Evolutionary conservation across 2,888 invertebrate species (phyloP).

Genomic region (Erebia epiphron): DNA sequence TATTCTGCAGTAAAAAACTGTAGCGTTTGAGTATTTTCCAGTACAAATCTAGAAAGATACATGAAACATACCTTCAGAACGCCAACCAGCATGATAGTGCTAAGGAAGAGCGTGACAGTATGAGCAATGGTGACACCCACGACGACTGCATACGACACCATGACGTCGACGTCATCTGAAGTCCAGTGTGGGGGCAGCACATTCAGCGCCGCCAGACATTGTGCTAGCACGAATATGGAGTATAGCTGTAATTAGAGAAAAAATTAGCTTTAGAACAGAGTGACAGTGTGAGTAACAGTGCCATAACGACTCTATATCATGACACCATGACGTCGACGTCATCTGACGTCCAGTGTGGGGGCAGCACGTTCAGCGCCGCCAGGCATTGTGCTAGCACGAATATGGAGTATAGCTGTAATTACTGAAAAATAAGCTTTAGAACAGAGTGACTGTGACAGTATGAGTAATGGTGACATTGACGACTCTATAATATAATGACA

Average conservation of each 20-base stretch:
- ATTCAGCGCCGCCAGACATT: constrained; percentile 56
- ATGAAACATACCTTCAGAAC: constrained; percentile 57
- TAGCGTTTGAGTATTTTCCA: too few species aligned
- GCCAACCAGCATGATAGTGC: constrained; percentile 67
- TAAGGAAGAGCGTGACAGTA: constrained; percentile 60
- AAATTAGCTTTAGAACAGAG: constrained; percentile 55
- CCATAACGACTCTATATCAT: constrained; percentile 49
- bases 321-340: constrained; percentile 46
- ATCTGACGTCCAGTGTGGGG: constrained; percentile 40
- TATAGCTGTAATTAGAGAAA: constrained; percentile 58
- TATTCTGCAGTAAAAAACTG: too few species aligned
- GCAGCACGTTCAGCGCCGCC: constrained; percentile 49
- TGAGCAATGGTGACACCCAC: constrained; percentile 53
- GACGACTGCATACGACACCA: constrained; percentile 49
- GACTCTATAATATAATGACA: constrained; percentile 44
- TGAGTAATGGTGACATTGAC: constrained; percentile 56
- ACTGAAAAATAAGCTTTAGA: constrained; percentile 48
- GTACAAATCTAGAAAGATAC: not conserved
- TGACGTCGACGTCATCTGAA: constrained; percentile 42
- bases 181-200: constrained; percentile 43
- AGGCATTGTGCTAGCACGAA: constrained; percentile 63
- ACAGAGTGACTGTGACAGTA: constrained; percentile 55
- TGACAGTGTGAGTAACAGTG: constrained; percentile 55
- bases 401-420: constrained; percentile 68
- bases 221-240: constrained; percentile 62